phyloP scores from a whole-genome alignment of 2,888 invertebrate genomes.

The Hanleya hanleyi region DNA sequence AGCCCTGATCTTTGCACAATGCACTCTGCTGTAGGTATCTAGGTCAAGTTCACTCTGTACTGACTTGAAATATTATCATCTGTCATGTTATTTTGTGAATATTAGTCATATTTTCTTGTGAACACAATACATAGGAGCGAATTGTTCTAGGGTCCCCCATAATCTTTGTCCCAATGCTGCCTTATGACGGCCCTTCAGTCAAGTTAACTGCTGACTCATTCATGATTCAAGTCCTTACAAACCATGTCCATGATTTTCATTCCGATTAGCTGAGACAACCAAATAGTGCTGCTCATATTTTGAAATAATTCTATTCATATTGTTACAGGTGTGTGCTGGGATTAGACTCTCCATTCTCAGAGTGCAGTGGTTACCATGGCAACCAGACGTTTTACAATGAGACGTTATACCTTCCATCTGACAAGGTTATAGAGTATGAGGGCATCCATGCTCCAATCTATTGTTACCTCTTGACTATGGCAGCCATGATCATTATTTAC shows the following conservation, averaged over 20 bases:
- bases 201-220: too few species aligned
- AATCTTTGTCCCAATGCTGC: too few species aligned
- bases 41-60: too few species aligned
- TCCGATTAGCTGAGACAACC: too few species aligned
- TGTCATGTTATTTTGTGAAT: neutral
- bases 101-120: neutral
- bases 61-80: too few species aligned
- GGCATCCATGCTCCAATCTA: constrained; percentile 36
- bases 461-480: constrained; percentile 34
- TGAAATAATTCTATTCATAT: neutral
- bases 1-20: too few species aligned
- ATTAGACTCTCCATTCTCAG: constrained; percentile 27
- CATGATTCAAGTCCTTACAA: too few species aligned
- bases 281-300: neutral
- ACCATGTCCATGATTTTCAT: too few species aligned
- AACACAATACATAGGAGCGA: neutral
- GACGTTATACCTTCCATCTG: constrained; percentile 31
- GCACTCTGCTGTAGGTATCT: too few species aligned
- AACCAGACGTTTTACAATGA: constrained; percentile 12
- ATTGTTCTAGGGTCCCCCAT: too few species aligned
- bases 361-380: constrained; percentile 24
- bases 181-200: too few species aligned
- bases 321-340: constrained; percentile 43
- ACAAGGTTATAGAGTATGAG: constrained; percentile 36
- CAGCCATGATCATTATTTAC: constrained; percentile 26